Evolutionary conservation across 2,797 vertebrate species (phyloP).

Genomic region (Gymnothorax reevesii): DNA sequence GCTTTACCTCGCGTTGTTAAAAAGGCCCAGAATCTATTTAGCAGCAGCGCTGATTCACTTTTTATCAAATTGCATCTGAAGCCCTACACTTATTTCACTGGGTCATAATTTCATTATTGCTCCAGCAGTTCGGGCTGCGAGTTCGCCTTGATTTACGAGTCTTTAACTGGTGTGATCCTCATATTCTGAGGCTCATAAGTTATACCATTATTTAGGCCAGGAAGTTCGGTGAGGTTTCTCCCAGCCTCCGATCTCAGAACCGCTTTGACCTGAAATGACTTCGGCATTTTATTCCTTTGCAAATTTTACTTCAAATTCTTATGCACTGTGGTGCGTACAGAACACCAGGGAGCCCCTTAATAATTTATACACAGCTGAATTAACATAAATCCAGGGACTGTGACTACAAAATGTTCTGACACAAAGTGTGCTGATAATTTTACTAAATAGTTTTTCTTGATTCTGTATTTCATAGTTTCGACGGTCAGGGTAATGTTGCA

Average conservation of each 20-base stretch:
- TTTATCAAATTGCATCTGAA: background rate
- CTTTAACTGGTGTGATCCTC: slow-evolving; percentile 15
- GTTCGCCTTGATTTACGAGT: background rate
- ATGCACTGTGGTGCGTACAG: background rate
- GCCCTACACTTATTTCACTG: too few species aligned
- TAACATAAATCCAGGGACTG: background rate
- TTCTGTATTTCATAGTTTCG: background rate
- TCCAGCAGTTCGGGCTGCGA: background rate
- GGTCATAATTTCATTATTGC: background rate
- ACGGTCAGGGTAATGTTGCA: background rate
- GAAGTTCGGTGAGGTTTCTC: background rate
- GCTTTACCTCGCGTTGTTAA: background rate
- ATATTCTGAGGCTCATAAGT: background rate
- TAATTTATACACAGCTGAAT: background rate
- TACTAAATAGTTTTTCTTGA: background rate
- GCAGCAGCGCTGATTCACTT: background rate
- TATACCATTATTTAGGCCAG: background rate
- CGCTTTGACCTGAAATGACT: slow-evolving; percentile 2
- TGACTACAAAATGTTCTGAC: background rate
- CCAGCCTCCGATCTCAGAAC: background rate
- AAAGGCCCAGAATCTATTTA: background rate
- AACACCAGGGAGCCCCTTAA: background rate
- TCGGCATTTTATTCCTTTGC: background rate
- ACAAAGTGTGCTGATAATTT: background rate
- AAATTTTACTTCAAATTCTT: background rate